Conservation (phyloP, 2,113 vertebrate species). For the Hyperoodon ampullatus region DNA sequence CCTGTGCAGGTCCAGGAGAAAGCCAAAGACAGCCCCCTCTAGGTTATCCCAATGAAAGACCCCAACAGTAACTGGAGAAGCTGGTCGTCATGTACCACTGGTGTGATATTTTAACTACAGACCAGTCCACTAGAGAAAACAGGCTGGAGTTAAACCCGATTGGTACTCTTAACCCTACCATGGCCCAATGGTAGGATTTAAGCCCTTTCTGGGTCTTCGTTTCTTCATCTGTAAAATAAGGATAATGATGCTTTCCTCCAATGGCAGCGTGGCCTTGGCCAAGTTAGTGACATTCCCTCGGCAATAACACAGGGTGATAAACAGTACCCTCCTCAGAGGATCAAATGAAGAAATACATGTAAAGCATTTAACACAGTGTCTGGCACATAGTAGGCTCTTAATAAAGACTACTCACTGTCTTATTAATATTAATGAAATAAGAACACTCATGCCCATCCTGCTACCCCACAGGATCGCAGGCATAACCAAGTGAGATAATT, state of each 20-base stretch:
- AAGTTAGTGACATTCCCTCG: neutral
- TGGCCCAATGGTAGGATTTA: neutral
- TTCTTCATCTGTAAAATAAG: neutral
- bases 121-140: neutral
- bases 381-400: neutral
- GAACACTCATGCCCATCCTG: neutral
- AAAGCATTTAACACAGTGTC: neutral
- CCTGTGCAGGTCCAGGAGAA: fast-evolving
- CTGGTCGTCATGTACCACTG: fast-evolving
- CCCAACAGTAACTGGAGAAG: neutral
- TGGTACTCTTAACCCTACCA: neutral
- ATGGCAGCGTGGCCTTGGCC: neutral
- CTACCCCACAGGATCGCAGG: fast-evolving
- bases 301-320: neutral
- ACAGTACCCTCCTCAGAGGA: neutral
- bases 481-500: neutral
- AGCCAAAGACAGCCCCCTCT: neutral
- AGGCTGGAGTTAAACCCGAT: neutral
- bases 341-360: fast-evolving
- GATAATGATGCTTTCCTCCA: neutral
- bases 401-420: neutral
- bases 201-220: neutral
- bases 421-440: no score
- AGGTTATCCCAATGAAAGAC: neutral
- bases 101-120: neutral